Percentiles rank a stretch among this genome's conserved stretches.
phyloP scores from a whole-genome alignment of 2,797 vertebrate genomes.

The Artibeus jamaicensis region DNA sequence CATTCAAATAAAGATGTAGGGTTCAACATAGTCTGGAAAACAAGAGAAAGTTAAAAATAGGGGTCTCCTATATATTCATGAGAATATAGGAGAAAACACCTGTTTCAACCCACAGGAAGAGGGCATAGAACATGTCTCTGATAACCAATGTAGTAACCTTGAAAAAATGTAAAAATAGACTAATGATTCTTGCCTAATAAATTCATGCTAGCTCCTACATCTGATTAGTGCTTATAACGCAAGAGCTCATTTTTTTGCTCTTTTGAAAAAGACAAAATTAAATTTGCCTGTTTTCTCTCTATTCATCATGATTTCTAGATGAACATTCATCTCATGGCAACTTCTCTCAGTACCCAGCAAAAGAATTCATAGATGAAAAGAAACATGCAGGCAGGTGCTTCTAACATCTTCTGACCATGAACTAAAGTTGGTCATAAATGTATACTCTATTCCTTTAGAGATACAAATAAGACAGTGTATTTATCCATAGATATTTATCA shows the following conservation, averaged over 20 bases:
- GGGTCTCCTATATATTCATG: not conserved
- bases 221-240: not conserved
- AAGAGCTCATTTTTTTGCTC: not conserved
- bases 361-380: not conserved
- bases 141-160: not conserved
- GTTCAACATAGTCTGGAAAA: not conserved
- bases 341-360: not conserved
- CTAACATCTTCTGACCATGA: not conserved
- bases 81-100: not conserved
- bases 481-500: constrained; percentile 5
- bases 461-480: not conserved
- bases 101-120: not conserved
- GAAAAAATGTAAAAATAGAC: constrained; percentile 23
- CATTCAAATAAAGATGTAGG: not conserved
- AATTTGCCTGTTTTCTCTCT: not conserved
- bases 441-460: not conserved
- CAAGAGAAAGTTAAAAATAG: not conserved
- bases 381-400: not conserved
- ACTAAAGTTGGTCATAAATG: not conserved
- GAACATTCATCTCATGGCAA: not conserved
- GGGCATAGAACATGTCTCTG: not conserved
- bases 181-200: not conserved
- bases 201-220: not conserved
- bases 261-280: constrained; percentile 41
- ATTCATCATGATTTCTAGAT: not conserved